Conservation (phyloP, 1,140 invertebrate genomes). For the Teleopsis dalmanni region DNA sequence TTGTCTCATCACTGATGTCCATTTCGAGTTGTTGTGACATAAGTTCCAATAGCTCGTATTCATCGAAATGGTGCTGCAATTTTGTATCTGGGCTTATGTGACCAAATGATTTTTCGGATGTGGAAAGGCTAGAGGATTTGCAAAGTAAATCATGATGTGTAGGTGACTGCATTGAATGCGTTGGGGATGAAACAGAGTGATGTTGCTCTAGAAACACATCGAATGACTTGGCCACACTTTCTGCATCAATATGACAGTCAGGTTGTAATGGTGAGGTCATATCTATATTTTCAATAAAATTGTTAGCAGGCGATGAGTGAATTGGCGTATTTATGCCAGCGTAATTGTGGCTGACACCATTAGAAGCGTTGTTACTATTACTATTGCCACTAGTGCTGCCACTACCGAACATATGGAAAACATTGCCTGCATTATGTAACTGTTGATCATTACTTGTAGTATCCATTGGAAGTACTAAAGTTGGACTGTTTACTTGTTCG, state of each 20-base stretch:
- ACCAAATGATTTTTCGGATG: not conserved
- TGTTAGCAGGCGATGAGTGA: constrained; percentile 1
- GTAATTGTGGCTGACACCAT: constrained; percentile 4
- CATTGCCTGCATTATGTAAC: not conserved
- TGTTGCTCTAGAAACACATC: constrained; percentile 41
- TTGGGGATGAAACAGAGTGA: constrained; percentile 28
- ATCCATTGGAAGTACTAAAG: constrained; percentile 11
- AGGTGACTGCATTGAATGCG: constrained; percentile 18
- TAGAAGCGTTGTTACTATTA: not conserved
- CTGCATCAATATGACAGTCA: constrained; percentile 20
- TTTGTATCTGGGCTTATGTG: constrained; percentile 25
- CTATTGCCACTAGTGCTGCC: not conserved
- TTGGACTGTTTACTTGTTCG: not conserved
- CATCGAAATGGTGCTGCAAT: constrained; percentile 40
- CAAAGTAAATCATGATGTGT: constrained; percentile 16
- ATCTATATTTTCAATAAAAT: constrained; percentile 36
- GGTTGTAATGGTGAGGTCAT: constrained; percentile 36
- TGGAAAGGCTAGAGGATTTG: not conserved
- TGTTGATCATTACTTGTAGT: constrained; percentile 27
- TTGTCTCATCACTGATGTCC: constrained; percentile 40
- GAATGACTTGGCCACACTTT: constrained; percentile 35
- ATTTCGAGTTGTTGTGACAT: constrained; percentile 43
- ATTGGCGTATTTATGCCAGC: constrained; percentile 6
- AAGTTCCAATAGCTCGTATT: constrained; percentile 38
- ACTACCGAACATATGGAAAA: not conserved